phyloP scores from a whole-genome alignment of 2,113 vertebrate species.

The Toxotes chatareus region DNA sequence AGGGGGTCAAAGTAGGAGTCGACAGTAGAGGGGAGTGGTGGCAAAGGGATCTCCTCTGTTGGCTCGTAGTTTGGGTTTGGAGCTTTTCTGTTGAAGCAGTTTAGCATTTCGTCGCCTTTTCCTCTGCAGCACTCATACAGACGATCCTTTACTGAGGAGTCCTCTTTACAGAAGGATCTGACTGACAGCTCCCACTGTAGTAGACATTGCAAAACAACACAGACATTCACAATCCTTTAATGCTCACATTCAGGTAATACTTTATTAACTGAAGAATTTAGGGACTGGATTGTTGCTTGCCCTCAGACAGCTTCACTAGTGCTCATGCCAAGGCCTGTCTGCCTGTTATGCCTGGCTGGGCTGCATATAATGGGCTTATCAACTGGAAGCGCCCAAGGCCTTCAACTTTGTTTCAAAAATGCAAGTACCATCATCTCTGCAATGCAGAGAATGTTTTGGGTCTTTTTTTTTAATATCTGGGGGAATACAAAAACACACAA shows the following conservation, averaged over 20 bases:
- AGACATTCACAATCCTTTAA: constrained; percentile 18
- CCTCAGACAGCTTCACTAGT: background rate
- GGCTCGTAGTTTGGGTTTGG: constrained; percentile 71
- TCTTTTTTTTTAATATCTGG: constrained; percentile 19
- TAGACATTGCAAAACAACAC: constrained; percentile 26
- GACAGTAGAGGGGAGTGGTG: background rate
- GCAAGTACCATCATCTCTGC: constrained; percentile 45
- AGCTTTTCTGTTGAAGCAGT: constrained; percentile 75
- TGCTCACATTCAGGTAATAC: background rate
- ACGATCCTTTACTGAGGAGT: constrained; percentile 71
- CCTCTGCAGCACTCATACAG: constrained; percentile 76
- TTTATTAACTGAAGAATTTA: constrained; percentile 23
- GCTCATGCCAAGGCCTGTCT: constrained; percentile 58
- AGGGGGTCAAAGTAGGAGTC: constrained; percentile 73
- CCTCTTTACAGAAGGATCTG: constrained; percentile 71
- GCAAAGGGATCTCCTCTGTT: constrained; percentile 20
- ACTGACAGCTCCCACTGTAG: constrained; percentile 80
- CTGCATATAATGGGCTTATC: constrained; percentile 37
- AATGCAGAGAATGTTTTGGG: constrained; percentile 56
- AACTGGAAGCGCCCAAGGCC: constrained; percentile 31
- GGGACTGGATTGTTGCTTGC: constrained; percentile 10
- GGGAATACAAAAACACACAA: background rate
- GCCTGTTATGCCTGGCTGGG: constrained; percentile 56
- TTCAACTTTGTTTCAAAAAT: constrained; percentile 36
- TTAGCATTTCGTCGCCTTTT: background rate